A percentile compares a stretch with the other conserved stretches of the same genome.
Evolutionary conservation across 2,797 vertebrate genomes (phyloP).

Genomic region (Sorex maritimensis): DNA sequence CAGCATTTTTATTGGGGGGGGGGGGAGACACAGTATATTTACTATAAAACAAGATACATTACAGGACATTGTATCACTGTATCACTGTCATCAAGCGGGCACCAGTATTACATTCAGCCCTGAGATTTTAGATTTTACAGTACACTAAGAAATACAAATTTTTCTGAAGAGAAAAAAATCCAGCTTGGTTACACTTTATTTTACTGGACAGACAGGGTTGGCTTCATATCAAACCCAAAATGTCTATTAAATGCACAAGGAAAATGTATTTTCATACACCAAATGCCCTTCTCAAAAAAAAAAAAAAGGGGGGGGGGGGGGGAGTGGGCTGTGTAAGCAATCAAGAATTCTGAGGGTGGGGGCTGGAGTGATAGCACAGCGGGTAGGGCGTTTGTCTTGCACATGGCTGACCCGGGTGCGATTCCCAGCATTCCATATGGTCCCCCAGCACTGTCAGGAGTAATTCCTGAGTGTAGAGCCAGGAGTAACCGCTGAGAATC

Average conservation of each 20-base stretch:
- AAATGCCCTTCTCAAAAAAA: neutral
- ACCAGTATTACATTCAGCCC: too few species aligned
- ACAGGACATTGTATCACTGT: neutral
- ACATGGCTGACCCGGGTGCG: too few species aligned
- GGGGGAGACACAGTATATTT: neutral
- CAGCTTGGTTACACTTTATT: slow-evolving; percentile 29
- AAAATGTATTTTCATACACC: neutral
- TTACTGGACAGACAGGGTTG: neutral
- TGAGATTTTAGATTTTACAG: neutral
- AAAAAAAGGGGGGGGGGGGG: too few species aligned
- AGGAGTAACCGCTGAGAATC: too few species aligned
- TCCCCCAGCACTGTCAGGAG: too few species aligned
- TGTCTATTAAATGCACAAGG: neutral
- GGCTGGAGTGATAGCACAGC: neutral
- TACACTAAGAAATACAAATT: neutral
- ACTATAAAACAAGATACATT: slow-evolving; percentile 64
- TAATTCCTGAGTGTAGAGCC: too few species aligned
- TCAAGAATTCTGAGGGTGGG: slow-evolving; percentile 6
- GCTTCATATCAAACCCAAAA: slow-evolving; percentile 63
- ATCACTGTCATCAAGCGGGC: too few species aligned
- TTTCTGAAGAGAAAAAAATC: too few species aligned
- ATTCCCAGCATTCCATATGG: too few species aligned
- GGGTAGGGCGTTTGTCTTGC: too few species aligned
- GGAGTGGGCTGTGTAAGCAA: neutral
- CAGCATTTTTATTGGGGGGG: too few species aligned